Conservation (phyloP, 1,140 invertebrate genomes). For the Drosophila miranda region DNA sequence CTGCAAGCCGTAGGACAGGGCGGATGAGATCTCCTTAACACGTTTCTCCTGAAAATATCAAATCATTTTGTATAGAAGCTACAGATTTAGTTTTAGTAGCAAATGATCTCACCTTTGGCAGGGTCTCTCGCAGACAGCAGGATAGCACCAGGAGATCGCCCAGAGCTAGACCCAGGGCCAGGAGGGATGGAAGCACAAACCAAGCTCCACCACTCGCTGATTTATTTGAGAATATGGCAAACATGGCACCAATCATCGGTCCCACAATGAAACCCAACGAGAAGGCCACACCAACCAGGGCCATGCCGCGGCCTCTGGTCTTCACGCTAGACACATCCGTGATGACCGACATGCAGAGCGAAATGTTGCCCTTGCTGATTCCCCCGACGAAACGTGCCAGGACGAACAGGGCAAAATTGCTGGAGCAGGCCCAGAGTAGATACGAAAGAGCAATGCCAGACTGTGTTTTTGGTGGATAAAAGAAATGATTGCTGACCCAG, state of each 20-base stretch:
- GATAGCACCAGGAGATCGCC: slow-evolving; percentile 91
- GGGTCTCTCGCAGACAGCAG: slow-evolving; percentile 92
- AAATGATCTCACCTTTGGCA: slow-evolving; percentile 85
- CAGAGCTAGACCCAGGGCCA: slow-evolving; percentile 91
- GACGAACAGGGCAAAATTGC: slow-evolving; percentile 95
- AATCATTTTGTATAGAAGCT: slow-evolving; percentile 15
- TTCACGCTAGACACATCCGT: slow-evolving; percentile 93
- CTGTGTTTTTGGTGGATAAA: slow-evolving; percentile 79
- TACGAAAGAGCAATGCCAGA: slow-evolving; percentile 93
- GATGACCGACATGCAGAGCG: slow-evolving; percentile 96
- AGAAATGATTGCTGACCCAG: neutral
- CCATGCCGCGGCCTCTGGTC: slow-evolving; percentile 96
- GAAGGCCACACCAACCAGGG: slow-evolving; percentile 97
- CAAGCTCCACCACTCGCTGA: slow-evolving; percentile 86
- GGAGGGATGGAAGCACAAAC: slow-evolving; percentile 92
- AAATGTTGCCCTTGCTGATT: slow-evolving; percentile 98
- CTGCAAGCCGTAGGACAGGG: slow-evolving; percentile 87
- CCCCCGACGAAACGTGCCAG: slow-evolving; percentile 96
- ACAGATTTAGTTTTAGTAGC: neutral
- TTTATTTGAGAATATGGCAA: slow-evolving; percentile 89
- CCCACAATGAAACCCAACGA: slow-evolving; percentile 98
- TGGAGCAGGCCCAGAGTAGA: slow-evolving; percentile 93
- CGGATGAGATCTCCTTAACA: slow-evolving; percentile 82
- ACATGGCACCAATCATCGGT: slow-evolving; percentile 96
- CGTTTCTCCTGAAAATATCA: slow-evolving; percentile 84